These are phyloP conservation scores for Scelioninae gen. 1 DNA, from an alignment of 2,888 invertebrate species.

Conservation along the genomic window DNA sequence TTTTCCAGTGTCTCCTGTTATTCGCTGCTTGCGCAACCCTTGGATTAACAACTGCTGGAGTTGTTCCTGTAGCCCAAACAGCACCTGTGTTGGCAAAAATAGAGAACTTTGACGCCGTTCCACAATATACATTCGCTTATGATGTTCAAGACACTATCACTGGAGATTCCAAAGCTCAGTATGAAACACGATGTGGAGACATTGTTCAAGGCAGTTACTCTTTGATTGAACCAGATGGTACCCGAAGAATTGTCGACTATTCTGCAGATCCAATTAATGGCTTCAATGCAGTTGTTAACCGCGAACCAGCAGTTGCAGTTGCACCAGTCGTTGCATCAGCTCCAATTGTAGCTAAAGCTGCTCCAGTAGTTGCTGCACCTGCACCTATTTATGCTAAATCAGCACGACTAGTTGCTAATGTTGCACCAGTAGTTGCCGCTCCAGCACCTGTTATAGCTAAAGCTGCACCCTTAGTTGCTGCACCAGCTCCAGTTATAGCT, in stretches of 20 bases:
- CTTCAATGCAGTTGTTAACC: slow-evolving; percentile 66
- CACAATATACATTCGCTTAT: slow-evolving; percentile 75
- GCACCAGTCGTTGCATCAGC: slow-evolving; percentile 70
- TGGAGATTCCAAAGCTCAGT: too few species aligned
- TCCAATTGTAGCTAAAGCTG: slow-evolving; percentile 37
- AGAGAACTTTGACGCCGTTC: slow-evolving; percentile 71
- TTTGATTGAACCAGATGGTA: slow-evolving; percentile 78
- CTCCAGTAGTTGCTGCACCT: slow-evolving; percentile 46
- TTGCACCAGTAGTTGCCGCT: too few species aligned
- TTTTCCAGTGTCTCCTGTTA: slow-evolving; percentile 39
- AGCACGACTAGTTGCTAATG: slow-evolving; percentile 26
- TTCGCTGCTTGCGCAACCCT: slow-evolving; percentile 25
- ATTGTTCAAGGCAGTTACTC: slow-evolving; percentile 79
- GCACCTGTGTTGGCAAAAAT: slow-evolving; percentile 71
- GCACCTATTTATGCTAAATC: slow-evolving; percentile 39
- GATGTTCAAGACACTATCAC: too few species aligned
- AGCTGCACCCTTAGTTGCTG: slow-evolving; percentile 23
- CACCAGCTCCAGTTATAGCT: slow-evolving; percentile 15
- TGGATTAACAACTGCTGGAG: slow-evolving; percentile 50
- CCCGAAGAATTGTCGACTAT: slow-evolving; percentile 76
- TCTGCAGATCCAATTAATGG: slow-evolving; percentile 75
- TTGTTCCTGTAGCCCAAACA: slow-evolving; percentile 60
- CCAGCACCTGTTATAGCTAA: slow-evolving; percentile 29
- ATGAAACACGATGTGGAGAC: too few species aligned
- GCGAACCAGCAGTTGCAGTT: slow-evolving; percentile 52